These are phyloP conservation scores for Alsophila aescularia DNA, from an alignment of 2,888 invertebrate genomes.

Conservation along the genomic window DNA sequence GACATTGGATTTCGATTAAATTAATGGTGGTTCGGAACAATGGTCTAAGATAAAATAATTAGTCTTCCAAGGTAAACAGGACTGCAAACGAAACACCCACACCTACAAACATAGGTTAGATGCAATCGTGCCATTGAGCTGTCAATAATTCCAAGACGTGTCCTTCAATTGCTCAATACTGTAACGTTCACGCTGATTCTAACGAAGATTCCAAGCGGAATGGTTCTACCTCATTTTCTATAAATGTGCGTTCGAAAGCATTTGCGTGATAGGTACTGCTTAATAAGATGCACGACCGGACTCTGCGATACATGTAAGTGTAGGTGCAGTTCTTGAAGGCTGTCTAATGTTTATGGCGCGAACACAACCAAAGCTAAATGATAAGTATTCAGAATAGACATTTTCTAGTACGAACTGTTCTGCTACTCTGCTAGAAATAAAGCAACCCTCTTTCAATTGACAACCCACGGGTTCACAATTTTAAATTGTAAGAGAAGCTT, in stretches of 20 bases:
- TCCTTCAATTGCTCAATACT: slow-evolving; percentile 39
- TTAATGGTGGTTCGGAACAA: background rate
- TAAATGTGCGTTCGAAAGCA: slow-evolving; percentile 30
- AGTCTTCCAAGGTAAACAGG: slow-evolving; percentile 48
- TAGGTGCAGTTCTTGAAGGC: slow-evolving; percentile 16
- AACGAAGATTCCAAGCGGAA: slow-evolving; percentile 35
- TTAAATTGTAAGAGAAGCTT: background rate
- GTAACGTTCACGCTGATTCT: slow-evolving; percentile 32
- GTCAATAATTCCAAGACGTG: slow-evolving; percentile 25
- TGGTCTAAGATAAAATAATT: slow-evolving; percentile 28
- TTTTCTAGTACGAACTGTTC: background rate
- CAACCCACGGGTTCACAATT: background rate
- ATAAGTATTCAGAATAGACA: background rate
- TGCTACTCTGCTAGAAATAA: background rate
- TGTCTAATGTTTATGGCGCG: slow-evolving; percentile 2
- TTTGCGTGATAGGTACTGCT: slow-evolving; percentile 22
- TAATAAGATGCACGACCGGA: slow-evolving; percentile 13
- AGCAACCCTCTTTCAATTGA: background rate
- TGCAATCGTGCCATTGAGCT: slow-evolving; percentile 35
- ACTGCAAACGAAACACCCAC: slow-evolving; percentile 17
- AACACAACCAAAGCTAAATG: slow-evolving; percentile 15
- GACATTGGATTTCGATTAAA: slow-evolving; percentile 5
- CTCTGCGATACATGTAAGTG: slow-evolving; percentile 8
- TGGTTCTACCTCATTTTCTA: slow-evolving; percentile 40
- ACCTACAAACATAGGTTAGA: slow-evolving; percentile 20